phyloP scores from a whole-genome alignment of 2,888 invertebrate species.

The Amorpha juglandis region DNA sequence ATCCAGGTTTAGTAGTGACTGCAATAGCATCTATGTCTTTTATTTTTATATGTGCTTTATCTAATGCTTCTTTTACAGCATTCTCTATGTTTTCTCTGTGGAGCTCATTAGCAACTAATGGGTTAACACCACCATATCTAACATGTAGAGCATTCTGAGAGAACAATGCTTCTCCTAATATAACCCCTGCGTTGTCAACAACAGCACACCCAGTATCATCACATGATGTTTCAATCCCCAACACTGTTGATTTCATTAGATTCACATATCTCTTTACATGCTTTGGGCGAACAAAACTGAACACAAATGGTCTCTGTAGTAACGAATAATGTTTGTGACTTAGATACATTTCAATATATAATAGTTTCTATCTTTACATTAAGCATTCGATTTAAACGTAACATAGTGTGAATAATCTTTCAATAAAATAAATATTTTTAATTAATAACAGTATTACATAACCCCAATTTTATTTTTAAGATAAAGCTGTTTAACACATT shows the following conservation, averaged over 20 bases:
- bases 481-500: too few relatives aligned
- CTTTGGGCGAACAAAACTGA: neutral
- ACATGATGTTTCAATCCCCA: conserved; percentile 99
- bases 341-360: neutral
- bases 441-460: too few relatives aligned
- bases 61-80: conserved; percentile 88
- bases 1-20: conserved; percentile 95
- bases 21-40: conserved; percentile 93
- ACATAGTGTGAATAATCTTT: too few relatives aligned
- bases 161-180: conserved; percentile 91
- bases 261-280: neutral
- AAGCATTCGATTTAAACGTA: too few relatives aligned
- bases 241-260: conserved; percentile 62
- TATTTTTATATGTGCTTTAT: conserved; percentile 82
- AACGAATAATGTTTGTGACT: neutral
- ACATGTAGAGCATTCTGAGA: conserved; percentile 92
- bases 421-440: too few relatives aligned
- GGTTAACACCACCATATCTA: conserved; percentile 93
- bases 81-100: conserved; percentile 91
- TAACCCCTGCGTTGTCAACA: conserved; percentile 87
- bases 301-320: neutral
- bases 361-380: too few relatives aligned
- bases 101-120: conserved; percentile 91
- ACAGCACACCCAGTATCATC: conserved; percentile 98
- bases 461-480: too few relatives aligned